Percentiles rank a stretch among this genome's conserved stretches.
Evolutionary conservation across 2,888 invertebrate genomes (phyloP).

Genomic region (Drosophila prolongata): DNA sequence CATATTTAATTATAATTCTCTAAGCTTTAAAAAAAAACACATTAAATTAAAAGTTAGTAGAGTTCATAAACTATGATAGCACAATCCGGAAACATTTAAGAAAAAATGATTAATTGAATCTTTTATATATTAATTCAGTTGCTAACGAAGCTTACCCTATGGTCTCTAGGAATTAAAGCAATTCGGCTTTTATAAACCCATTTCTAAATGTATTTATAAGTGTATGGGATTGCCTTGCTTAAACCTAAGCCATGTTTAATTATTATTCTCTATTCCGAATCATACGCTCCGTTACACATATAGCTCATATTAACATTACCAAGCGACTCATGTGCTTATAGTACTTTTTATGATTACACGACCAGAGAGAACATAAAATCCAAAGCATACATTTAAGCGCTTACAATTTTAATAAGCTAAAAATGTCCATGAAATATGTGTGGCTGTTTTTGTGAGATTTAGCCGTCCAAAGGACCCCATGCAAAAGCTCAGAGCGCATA

Average conservation of each 20-base stretch:
- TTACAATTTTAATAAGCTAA: slow-evolving; percentile 50
- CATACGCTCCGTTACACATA: slow-evolving; percentile 2
- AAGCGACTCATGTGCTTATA: not conserved
- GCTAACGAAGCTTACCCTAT: too few relatives aligned
- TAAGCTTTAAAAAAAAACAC: not conserved
- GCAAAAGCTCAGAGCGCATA: slow-evolving; percentile 34
- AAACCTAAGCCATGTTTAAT: slow-evolving; percentile 5
- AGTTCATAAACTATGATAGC: too few relatives aligned
- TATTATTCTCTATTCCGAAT: not conserved
- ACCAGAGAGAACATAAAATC: slow-evolving; percentile 21
- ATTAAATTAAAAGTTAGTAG: too few relatives aligned
- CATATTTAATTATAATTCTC: slow-evolving; percentile 13
- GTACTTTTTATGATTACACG: slow-evolving; percentile 23
- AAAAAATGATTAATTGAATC: too few relatives aligned
- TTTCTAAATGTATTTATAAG: too few relatives aligned
- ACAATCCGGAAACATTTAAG: too few relatives aligned
- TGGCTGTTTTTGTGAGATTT: slow-evolving; percentile 24
- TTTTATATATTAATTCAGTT: too few relatives aligned
- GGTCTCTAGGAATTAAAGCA: too few relatives aligned
- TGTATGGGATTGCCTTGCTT: too few relatives aligned
- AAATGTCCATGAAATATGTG: slow-evolving; percentile 43
- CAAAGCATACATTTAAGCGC: slow-evolving; percentile 42
- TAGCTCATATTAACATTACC: slow-evolving; percentile 14
- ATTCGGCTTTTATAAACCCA: too few relatives aligned
- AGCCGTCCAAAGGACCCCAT: slow-evolving; percentile 25